Conservation (phyloP, 2,113 vertebrate genomes). For the Hymenochirus boettgeri region DNA sequence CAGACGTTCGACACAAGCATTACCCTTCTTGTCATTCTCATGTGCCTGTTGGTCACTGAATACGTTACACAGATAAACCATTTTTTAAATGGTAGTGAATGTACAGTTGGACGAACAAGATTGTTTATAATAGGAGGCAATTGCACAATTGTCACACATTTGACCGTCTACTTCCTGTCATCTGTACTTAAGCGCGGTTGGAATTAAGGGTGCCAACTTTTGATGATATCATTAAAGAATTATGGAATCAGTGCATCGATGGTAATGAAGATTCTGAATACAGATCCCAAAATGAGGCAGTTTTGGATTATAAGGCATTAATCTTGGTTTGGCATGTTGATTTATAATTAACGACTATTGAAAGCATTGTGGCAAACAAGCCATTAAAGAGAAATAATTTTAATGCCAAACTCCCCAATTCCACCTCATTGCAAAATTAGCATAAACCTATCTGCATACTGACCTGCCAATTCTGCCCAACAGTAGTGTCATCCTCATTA, state of each 20-base stretch:
- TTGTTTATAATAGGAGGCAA: constrained; percentile 77
- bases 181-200: constrained; percentile 65
- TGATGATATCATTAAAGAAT: constrained; percentile 54
- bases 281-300: constrained; percentile 69
- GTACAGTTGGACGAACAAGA: constrained; percentile 80
- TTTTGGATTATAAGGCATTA: constrained; percentile 66
- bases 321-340: constrained; percentile 75
- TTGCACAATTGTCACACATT: constrained; percentile 72
- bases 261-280: constrained; percentile 71
- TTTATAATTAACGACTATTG: constrained; percentile 64
- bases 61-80: constrained; percentile 73
- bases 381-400: constrained; percentile 55
- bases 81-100: constrained; percentile 77
- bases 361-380: constrained; percentile 68
- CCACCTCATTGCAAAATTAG: constrained; percentile 54
- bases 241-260: constrained; percentile 71
- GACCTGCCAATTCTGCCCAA: constrained; percentile 55
- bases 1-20: constrained; percentile 91
- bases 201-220: constrained; percentile 67
- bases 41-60: constrained; percentile 73
- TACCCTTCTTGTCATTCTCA: constrained; percentile 94
- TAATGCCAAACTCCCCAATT: constrained; percentile 49
- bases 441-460: constrained; percentile 59
- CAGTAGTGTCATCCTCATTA: constrained; percentile 18
- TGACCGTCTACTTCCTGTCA: constrained; percentile 67